Evolutionary conservation across 2,113 vertebrate species (phyloP), one percentile per base, ranked within the genome.

Genomic region (Odocoileus virginianus): DNA sequence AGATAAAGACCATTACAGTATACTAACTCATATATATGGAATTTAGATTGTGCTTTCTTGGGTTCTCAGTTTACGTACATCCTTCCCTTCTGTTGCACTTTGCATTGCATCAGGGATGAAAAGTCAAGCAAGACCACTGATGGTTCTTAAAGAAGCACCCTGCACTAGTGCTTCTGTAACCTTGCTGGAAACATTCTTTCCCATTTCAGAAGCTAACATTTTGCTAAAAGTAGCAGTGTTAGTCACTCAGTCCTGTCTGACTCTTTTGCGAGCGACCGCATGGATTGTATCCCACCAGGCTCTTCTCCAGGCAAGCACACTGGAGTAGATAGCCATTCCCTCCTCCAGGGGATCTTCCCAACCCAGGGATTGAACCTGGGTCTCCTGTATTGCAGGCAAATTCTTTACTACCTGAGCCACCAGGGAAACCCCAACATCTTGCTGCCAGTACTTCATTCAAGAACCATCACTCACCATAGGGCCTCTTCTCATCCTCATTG

Each of bases 181-280:
- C 7, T 52, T 2, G 17, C 3, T 4, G n/a, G 16, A n/a, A 33
- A 45, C 33, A 1, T 4, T 33, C 54, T 9, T 60, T 96, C 14
- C 3, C 2, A 1, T 36, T 1, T 2, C 10, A 14, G 33, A 45
- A 23, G 27, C 4, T 33, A 30, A 11, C 5, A 21, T 21, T 16
- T 52, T 21, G 10, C 36, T 45, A 16, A 19, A 6, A 3, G n/a
- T 12, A 23, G 19, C 64, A 36, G 19, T 23, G n/a, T 36, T 36
- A 71, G 9, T 21, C 9, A 71, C 64, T 36, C 64, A 36, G n/a
- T 36, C n/a, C 64, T 1, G 0, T 71, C 64, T 71, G 64, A 71
- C n/a, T 71, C 4, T 71, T 71, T 36, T 36, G 64, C 1, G 2
- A 71, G 64, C 1, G 2, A 71, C 33, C 17, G 17, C n/a, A 21